phyloP scores from a whole-genome alignment of 2,888 invertebrate genomes.

The Synanthedon andrenaeformis region DNA sequence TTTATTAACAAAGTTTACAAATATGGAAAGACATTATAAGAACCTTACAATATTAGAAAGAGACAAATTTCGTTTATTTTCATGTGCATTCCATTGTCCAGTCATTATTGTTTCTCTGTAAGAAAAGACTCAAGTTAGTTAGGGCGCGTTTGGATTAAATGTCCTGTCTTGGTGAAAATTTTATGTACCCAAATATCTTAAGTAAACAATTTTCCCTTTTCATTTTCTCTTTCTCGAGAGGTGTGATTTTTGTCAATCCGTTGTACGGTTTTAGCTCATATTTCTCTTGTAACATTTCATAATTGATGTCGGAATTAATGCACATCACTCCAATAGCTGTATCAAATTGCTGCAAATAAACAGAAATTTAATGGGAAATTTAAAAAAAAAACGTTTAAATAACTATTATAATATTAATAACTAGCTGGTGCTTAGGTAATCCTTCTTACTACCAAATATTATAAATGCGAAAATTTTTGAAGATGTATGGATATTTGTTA shows the following conservation, averaged over 20 bases:
- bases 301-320: constrained; percentile 69
- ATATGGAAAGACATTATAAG: too few species aligned
- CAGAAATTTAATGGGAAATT: background rate
- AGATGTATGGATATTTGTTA: too few species aligned
- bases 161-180: too few species aligned
- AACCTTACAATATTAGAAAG: too few species aligned
- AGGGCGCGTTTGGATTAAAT: background rate
- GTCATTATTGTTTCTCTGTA: constrained; percentile 45
- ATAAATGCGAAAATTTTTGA: too few species aligned
- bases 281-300: constrained; percentile 55
- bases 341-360: constrained; percentile 26
- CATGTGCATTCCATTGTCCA: constrained; percentile 43
- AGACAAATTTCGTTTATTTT: constrained; percentile 6
- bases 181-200: constrained; percentile 34
- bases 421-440: too few species aligned
- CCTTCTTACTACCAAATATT: too few species aligned
- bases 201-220: constrained; percentile 32
- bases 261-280: constrained; percentile 68
- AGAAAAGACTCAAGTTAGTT: constrained; percentile 4
- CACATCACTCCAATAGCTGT: constrained; percentile 69
- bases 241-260: constrained; percentile 57
- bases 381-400: background rate
- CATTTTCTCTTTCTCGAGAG: constrained; percentile 39
- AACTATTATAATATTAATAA: background rate
- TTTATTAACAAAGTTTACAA: too few species aligned